A percentile compares a stretch with the other conserved stretches of the same genome.
Evolutionary conservation across 92 coral and sea anemone genomes (phyloP).

Genomic region (Desmophyllum pertusum): DNA sequence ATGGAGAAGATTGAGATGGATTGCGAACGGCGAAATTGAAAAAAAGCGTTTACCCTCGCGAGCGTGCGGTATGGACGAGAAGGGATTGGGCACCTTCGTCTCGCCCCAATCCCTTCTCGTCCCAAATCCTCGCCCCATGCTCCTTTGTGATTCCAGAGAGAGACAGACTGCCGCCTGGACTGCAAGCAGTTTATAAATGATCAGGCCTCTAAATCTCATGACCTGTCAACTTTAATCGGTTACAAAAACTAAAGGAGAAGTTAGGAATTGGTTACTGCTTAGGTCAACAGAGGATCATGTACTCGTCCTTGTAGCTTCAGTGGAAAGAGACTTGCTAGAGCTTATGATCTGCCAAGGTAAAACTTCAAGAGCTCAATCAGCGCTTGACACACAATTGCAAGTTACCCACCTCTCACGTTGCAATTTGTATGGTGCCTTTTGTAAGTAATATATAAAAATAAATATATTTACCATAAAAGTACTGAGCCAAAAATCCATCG

Average conservation of each 20-base stretch:
- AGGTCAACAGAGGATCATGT: neutral
- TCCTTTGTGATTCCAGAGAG: too few relatives aligned
- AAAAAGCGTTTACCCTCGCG: too few relatives aligned
- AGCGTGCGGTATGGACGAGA: too few relatives aligned
- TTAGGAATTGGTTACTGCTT: neutral
- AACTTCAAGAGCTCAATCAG: neutral
- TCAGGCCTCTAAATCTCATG: neutral
- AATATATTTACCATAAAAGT: slow-evolving; percentile 21
- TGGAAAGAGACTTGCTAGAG: too few relatives aligned
- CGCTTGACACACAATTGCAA: neutral
- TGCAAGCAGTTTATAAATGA: too few relatives aligned
- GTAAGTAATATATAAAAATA: neutral
- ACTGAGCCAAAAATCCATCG: slow-evolving; percentile 33
- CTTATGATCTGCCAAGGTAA: neutral
- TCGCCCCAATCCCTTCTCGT: too few relatives aligned
- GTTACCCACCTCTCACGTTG: neutral
- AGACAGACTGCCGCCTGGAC: too few relatives aligned
- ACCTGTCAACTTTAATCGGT: neutral
- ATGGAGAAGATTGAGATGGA: too few relatives aligned
- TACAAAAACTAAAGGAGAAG: neutral
- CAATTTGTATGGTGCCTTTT: too few relatives aligned
- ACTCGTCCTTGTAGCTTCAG: neutral
- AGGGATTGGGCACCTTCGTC: too few relatives aligned
- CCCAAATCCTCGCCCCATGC: too few relatives aligned
- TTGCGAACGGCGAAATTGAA: too few relatives aligned